Base-by-base conservation (phyloP, 1,140 invertebrate genomes). In the Anoplolepis gracilipes region DNA sequence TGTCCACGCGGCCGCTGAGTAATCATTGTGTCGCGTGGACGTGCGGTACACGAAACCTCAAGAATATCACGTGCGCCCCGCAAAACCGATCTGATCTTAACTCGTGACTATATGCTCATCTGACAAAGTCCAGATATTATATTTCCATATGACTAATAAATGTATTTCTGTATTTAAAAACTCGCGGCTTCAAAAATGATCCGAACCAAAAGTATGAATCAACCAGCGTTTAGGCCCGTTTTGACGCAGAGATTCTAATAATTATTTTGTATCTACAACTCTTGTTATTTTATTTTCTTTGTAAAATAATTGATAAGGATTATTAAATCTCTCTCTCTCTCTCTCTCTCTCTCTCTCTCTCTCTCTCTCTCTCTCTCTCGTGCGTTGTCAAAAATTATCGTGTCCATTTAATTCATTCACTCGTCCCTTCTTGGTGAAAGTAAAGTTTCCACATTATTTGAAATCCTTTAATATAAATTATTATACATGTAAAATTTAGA, bases 1-100 rank as follows among this genome's bases (percentile, higher is more conserved):
- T 75, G 81, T 77, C 70, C 46, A 84, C 42, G 72, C 57, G 39
- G 42, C 10, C 30, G 46, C 42, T 84, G 81, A 84, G 70, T 84
- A 84, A 84, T 76, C 81, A 13, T 33, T 49, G 46, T 49, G 46
- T 16, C 57, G 39, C 8, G 22, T 11, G 53, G 57, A 39, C 69
- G 72, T 84, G 78, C 55, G 46, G 22, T 46, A 13, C 53, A 36
- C 57, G 81, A 77, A 84, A 76, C 81, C 59, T 64, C 81, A 77
- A 16, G 30, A 84, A 84, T 84, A 73, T 84, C 81, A 84, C 81
- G 81, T 84, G 72, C 59, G 57, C 19, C 6, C 8, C 53, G 62
- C 33, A 67, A 65, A 42, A 81, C 19, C 33, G 19, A 72, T 82
- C 53, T 30, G 25, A 81, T 70, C 19, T 36, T 22, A 42, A 39